Base-by-base conservation (phyloP, 2,888 invertebrate species). In the Protophormia terraenovae region DNA sequence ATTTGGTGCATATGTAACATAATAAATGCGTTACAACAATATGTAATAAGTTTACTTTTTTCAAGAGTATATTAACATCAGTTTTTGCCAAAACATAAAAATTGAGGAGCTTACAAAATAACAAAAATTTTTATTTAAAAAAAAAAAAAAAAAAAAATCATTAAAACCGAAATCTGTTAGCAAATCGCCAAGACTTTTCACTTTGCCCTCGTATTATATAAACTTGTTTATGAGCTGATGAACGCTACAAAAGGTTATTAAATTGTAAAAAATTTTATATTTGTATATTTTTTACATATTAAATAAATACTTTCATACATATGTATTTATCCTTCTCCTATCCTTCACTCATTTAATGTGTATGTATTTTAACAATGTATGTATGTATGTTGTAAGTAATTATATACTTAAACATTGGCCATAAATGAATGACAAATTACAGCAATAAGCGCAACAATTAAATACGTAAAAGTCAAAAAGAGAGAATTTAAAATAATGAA, bases 361-460 rank as follows among this genome's bases (percentile, higher is more conserved):
- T 22, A 22, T 62, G 62, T 41, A 58, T 55, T 45, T n/a, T 16
- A 53, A 62, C 62, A 81, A 69, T 62, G 71, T 41, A n/a, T n/a
- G 64, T 19, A n/a, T n/a, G n/a, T n/a, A n/a, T n/a, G n/a, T n/a
- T n/a, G n/a, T n/a, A n/a, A 76, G 77, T 73, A 84, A 84, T 84
- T 84, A 84, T 55, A 35, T 73, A 73, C 78, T 85, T 64, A 81
- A 72, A 62, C 77, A 78, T 71, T 69, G 81, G 78, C 77, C 77
- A 85, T 85, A 81, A 78, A 85, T 67, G 73, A 76, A 76, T 82
- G 76, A 85, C 78, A 85, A 84, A 81, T 84, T 84, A 73, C 81
- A 72, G 79, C 55, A 77, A 75, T 82, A 85, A 81, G 69, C 71
- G 55, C 77, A 73, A 75, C 84, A 73, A 85, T 81, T 85, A 85